A percentile compares a stretch with the other conserved stretches of the same genome.
These are phyloP conservation scores for Rhabdornis inornatus DNA, from an alignment of 2,113 vertebrate genomes.

Conservation along the genomic window DNA sequence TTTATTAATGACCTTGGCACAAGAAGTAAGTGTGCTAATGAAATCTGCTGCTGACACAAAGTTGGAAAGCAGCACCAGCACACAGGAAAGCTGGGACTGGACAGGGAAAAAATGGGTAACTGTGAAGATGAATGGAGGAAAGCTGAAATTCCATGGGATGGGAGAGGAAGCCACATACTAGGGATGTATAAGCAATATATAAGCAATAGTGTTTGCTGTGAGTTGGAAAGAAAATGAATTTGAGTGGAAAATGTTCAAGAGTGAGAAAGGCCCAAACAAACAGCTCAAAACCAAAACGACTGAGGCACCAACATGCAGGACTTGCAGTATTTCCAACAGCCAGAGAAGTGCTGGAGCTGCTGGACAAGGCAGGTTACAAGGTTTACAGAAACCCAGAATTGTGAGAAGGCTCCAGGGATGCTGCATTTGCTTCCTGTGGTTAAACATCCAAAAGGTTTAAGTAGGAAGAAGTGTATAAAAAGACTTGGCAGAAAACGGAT, in stretches of 20 bases:
- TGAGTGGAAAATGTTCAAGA: neutral
- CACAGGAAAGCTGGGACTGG: constrained; percentile 6
- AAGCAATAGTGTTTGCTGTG: neutral
- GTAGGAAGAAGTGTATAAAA: neutral
- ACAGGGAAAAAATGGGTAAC: neutral
- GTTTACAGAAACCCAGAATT: neutral
- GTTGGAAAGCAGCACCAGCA: neutral
- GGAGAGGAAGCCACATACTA: neutral
- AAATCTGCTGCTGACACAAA: constrained; percentile 39
- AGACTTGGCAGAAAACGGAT: neutral
- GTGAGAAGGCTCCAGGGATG: neutral
- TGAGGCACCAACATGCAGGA: neutral
- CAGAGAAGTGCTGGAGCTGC: neutral
- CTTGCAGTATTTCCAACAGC: neutral
- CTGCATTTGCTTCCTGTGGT: fast-evolving
- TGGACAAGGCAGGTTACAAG: neutral
- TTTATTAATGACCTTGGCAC: constrained; percentile 49
- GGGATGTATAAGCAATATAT: too few relatives aligned
- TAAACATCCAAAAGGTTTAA: neutral
- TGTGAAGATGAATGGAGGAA: neutral
- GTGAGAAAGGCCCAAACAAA: neutral
- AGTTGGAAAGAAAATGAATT: neutral
- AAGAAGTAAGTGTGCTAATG: constrained; percentile 6
- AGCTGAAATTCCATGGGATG: neutral
- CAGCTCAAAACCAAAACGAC: neutral